Evolutionary conservation across 2,797 vertebrate species (phyloP).

Genomic region (Ctenopoma multispine): DNA sequence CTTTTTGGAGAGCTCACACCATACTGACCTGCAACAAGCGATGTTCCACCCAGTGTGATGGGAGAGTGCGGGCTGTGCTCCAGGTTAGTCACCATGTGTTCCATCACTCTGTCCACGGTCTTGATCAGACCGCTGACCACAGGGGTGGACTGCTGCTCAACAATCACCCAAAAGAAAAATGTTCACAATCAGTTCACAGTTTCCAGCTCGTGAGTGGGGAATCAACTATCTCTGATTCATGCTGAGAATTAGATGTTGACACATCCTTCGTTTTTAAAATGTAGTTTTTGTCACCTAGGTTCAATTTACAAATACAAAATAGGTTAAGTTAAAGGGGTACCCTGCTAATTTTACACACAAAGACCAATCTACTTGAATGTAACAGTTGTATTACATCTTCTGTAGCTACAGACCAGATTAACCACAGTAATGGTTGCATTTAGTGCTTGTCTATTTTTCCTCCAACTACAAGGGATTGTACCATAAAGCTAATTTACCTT

Average conservation of each 20-base stretch:
- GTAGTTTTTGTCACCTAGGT: neutral
- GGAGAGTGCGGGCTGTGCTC: conserved; percentile 58
- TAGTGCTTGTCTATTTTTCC: neutral
- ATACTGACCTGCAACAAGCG: conserved; percentile 90
- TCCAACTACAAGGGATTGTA: neutral
- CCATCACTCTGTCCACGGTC: conserved; percentile 91
- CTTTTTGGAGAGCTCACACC: conserved; percentile 43
- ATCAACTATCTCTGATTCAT: neutral
- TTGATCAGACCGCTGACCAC: conserved; percentile 86
- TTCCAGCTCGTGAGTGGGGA: too few species aligned
- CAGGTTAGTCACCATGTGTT: conserved; percentile 86
- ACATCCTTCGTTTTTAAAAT: neutral
- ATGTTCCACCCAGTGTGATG: conserved; percentile 86
- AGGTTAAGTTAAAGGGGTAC: too few species aligned
- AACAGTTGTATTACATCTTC: too few species aligned
- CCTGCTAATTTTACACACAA: neutral
- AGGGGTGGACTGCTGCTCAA: conserved; percentile 72
- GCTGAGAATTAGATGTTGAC: neutral
- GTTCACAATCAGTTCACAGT: conserved; percentile 9
- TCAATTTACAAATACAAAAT: neutral
- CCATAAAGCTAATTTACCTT: neutral
- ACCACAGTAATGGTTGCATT: too few species aligned
- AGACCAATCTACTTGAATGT: too few species aligned
- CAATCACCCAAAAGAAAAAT: conserved; percentile 18
- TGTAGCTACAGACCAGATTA: too few species aligned